phyloP scores from a whole-genome alignment of 37 sponge, comb jelly and placozoan species.

The Crambe crambe region DNA sequence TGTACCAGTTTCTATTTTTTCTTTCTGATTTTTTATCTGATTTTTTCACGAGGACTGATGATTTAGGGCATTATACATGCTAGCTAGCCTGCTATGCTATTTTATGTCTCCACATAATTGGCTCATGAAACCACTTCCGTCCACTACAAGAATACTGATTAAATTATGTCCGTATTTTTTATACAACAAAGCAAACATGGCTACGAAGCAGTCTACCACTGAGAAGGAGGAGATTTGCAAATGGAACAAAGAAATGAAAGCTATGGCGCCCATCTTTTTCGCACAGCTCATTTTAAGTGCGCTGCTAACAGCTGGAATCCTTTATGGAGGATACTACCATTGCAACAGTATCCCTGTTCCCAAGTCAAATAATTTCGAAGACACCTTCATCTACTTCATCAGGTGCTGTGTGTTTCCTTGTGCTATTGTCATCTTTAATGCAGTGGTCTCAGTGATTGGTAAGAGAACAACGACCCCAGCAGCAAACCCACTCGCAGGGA shows the following conservation, averaged over 20 bases:
- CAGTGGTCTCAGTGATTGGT: slow-evolving; percentile 1
- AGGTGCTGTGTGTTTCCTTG: slow-evolving; percentile 52
- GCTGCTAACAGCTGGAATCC: neutral
- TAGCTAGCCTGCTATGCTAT: too few species aligned
- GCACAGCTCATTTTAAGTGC: neutral
- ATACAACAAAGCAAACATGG: too few species aligned
- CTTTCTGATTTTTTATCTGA: slow-evolving; percentile 16
- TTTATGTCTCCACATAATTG: too few species aligned
- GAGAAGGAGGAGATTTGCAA: neutral
- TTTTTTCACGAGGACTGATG: slow-evolving; percentile 44
- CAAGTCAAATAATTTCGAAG: slow-evolving; percentile 12
- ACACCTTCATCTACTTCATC: slow-evolving; percentile 26
- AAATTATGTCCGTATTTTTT: too few species aligned
- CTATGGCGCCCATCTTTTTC: neutral
- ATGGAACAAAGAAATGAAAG: neutral
- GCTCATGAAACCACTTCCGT: too few species aligned
- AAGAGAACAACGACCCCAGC: slow-evolving; percentile 12
- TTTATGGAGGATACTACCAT: slow-evolving; percentile 50
- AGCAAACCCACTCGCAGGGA: slow-evolving; percentile 40
- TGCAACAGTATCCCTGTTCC: slow-evolving; percentile 55
- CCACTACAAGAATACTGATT: too few species aligned
- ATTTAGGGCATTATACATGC: slow-evolving; percentile 16
- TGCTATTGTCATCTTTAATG: slow-evolving; percentile 7
- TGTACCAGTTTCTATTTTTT: neutral
- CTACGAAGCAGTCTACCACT: too few species aligned